Conservation (phyloP, 2,888 invertebrate genomes). For the Eupithecia pulchellata region DNA sequence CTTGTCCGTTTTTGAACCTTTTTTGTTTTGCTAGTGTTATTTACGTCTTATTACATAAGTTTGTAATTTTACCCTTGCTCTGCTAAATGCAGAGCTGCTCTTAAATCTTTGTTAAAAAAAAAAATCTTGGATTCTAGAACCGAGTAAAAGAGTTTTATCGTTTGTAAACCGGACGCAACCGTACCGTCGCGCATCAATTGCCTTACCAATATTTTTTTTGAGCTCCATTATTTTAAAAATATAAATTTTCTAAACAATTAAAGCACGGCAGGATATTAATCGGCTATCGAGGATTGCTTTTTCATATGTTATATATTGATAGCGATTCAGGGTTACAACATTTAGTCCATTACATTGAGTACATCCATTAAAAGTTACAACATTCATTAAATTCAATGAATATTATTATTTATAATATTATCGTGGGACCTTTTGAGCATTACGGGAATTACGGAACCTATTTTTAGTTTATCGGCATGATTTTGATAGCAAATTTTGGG, state of each 20-base stretch:
- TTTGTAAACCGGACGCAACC: neutral
- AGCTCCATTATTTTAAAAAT: neutral
- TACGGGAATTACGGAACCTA: constrained; percentile 17
- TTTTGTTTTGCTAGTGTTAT: neutral
- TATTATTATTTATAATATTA: too few species aligned
- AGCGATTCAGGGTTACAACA: constrained; percentile 26
- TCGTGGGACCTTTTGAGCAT: neutral
- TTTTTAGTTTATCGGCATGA: constrained; percentile 18
- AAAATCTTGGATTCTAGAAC: neutral
- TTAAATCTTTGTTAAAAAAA: neutral
- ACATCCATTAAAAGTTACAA: constrained; percentile 5
- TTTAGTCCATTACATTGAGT: constrained; percentile 3
- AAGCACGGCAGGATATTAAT: constrained; percentile 24
- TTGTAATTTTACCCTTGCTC: neutral
- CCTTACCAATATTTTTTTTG: neutral
- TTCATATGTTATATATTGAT: constrained; percentile 25
- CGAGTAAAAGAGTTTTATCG: neutral
- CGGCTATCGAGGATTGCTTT: constrained; percentile 33
- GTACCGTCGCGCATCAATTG: neutral
- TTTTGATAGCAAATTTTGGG: constrained; percentile 22
- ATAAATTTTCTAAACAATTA: neutral
- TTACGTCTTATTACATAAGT: too few species aligned
- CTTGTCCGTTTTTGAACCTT: neutral
- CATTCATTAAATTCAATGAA: too few species aligned
- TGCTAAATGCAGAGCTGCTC: too few species aligned